Conservation (phyloP, 2,888 invertebrate genomes). For the Hyalella azteca region DNA sequence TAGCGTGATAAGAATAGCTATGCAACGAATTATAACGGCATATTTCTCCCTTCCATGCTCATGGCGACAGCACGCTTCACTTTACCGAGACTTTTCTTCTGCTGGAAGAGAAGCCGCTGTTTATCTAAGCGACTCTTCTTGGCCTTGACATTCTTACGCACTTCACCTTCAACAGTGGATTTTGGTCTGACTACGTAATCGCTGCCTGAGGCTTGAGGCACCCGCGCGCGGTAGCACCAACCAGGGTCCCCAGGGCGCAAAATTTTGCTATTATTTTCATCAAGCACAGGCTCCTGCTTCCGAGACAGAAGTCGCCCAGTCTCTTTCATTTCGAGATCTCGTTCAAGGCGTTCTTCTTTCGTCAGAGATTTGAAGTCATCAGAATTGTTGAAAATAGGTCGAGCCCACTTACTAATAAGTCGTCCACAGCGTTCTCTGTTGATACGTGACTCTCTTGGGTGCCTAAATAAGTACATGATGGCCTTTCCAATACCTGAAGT, state of each 20-base stretch:
- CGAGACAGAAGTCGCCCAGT: slow-evolving; percentile 9
- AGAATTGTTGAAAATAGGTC: slow-evolving; percentile 95
- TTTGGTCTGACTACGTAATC: slow-evolving; percentile 95
- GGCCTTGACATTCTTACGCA: slow-evolving; percentile 63
- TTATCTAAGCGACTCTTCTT: slow-evolving; percentile 84
- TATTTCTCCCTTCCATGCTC: slow-evolving; percentile 94
- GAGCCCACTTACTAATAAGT: slow-evolving; percentile 95
- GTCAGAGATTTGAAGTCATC: slow-evolving; percentile 88
- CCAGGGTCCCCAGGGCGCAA: slow-evolving; percentile 92
- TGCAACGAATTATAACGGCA: slow-evolving; percentile 75
- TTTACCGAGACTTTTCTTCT: slow-evolving; percentile 80
- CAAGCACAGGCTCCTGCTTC: slow-evolving; percentile 17
- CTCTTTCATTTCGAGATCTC: slow-evolving; percentile 37
- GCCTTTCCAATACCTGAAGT: slow-evolving; percentile 98
- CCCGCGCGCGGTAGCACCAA: slow-evolving; percentile 92
- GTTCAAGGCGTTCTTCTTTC: slow-evolving; percentile 81
- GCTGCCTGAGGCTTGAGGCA: slow-evolving; percentile 92
- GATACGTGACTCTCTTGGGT: slow-evolving; percentile 93
- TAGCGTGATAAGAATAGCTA: neutral
- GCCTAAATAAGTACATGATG: slow-evolving; percentile 99
- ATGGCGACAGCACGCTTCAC: slow-evolving; percentile 87
- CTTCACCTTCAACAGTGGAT: slow-evolving; percentile 86
- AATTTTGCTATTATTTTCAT: slow-evolving; percentile 15
- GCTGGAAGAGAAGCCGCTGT: slow-evolving; percentile 88
- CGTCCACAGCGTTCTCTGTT: slow-evolving; percentile 90